Evolutionary conservation across 2,797 vertebrate genomes (phyloP).

Genomic region (Diceros bicornis): DNA sequence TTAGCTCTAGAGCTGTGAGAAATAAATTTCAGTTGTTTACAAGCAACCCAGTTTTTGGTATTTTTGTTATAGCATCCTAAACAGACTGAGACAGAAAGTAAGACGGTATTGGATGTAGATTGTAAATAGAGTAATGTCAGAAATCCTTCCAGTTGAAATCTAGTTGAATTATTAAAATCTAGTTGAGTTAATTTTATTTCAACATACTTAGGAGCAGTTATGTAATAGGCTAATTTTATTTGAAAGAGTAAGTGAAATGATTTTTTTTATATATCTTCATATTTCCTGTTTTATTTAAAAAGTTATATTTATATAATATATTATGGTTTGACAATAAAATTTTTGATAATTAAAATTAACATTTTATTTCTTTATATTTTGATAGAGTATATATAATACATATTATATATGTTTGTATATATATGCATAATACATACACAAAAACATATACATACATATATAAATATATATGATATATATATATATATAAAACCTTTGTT

Average conservation of each 20-base stretch:
- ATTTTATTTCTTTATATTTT: background rate
- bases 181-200: constrained; percentile 30
- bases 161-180: background rate
- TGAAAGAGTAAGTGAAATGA: background rate
- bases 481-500: background rate
- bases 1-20: background rate
- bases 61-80: background rate
- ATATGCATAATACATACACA: background rate
- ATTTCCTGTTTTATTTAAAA: background rate
- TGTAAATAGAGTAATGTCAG: constrained; percentile 8
- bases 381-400: background rate
- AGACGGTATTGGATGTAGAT: background rate
- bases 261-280: background rate
- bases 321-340: background rate
- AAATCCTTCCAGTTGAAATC: constrained; percentile 4
- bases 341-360: background rate
- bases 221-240: background rate
- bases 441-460: background rate
- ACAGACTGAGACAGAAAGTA: background rate
- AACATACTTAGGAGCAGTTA: background rate
- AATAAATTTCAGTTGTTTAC: background rate
- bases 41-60: background rate
- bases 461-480: background rate
- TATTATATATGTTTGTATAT: background rate
- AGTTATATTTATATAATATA: background rate